Percentiles rank a stretch among this genome's conserved stretches.
phyloP scores from a whole-genome alignment of 2,113 vertebrate genomes.

The Spermophilus dauricus region DNA sequence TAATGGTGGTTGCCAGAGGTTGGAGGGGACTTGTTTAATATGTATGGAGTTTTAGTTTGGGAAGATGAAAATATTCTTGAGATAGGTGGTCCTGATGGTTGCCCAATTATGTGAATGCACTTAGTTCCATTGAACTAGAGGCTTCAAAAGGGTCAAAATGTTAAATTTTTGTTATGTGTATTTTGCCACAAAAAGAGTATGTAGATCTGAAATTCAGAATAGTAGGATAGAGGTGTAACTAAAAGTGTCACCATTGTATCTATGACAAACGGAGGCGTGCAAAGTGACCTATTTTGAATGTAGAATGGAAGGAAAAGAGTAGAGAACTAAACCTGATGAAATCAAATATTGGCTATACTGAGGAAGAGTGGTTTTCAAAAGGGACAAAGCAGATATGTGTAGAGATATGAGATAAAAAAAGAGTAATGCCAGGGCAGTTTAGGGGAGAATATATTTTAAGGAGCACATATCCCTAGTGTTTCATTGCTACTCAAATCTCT shows the following conservation, averaged over 20 bases:
- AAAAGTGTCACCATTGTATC: background rate
- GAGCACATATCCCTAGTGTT: constrained; percentile 4
- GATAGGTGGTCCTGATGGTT: background rate
- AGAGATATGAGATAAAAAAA: background rate
- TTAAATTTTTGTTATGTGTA: background rate
- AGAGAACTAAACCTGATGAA: background rate
- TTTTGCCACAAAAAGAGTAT: background rate
- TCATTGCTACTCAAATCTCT: background rate
- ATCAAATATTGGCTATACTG: background rate
- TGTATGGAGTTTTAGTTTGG: constrained; percentile 24
- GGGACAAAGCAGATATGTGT: background rate
- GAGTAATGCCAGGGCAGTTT: constrained; percentile 2
- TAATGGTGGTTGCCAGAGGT: background rate
- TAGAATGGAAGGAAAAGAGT: background rate
- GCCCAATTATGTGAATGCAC: background rate
- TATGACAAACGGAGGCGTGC: constrained; percentile 3
- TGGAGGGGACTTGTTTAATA: background rate
- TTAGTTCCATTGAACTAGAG: background rate
- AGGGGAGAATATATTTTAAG: background rate
- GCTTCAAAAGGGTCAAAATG: background rate
- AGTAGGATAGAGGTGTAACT: background rate
- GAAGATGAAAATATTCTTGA: constrained; percentile 3
- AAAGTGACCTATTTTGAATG: background rate
- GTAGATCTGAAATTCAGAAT: background rate
- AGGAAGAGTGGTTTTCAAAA: constrained; percentile 2